Percentiles rank a stretch among this genome's conserved stretches.
Evolutionary conservation across 2,113 vertebrate genomes (phyloP).

Genomic region (Formicarius rufipectus): DNA sequence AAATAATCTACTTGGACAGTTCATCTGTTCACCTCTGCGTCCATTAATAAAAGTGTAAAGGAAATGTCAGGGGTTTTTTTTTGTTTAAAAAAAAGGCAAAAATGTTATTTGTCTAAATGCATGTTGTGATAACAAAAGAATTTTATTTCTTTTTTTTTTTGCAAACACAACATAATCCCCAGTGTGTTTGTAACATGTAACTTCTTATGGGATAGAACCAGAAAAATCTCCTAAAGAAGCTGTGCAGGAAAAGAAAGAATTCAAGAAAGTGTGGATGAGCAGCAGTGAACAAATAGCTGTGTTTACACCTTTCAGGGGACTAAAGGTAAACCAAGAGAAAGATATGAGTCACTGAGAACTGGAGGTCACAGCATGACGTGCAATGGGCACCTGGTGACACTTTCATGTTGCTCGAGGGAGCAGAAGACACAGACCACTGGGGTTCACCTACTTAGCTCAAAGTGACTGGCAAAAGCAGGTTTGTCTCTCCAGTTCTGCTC

Average conservation of each 20-base stretch:
- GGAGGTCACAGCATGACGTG: accelerated
- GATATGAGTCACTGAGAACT: background rate
- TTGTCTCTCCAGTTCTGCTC: background rate
- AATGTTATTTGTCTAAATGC: background rate
- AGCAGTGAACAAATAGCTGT: background rate
- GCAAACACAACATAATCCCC: background rate
- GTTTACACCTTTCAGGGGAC: background rate
- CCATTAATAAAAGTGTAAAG: background rate
- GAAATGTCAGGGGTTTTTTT: background rate
- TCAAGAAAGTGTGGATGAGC: background rate
- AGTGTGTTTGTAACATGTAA: background rate
- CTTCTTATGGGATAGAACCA: background rate
- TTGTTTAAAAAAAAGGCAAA: background rate
- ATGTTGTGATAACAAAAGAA: background rate
- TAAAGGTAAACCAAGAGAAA: background rate
- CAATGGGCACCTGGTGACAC: background rate
- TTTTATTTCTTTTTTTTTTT: background rate
- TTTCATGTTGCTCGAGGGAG: background rate
- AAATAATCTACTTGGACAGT: background rate
- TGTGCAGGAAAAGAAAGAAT: background rate
- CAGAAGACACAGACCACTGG: background rate
- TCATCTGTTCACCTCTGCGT: slow-evolving; percentile 11
- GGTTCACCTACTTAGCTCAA: accelerated
- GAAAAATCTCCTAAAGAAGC: background rate
- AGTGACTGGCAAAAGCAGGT: background rate